Evolutionary conservation across 2,888 invertebrate species (phyloP).

Genomic region (Drosophila tripunctata): DNA sequence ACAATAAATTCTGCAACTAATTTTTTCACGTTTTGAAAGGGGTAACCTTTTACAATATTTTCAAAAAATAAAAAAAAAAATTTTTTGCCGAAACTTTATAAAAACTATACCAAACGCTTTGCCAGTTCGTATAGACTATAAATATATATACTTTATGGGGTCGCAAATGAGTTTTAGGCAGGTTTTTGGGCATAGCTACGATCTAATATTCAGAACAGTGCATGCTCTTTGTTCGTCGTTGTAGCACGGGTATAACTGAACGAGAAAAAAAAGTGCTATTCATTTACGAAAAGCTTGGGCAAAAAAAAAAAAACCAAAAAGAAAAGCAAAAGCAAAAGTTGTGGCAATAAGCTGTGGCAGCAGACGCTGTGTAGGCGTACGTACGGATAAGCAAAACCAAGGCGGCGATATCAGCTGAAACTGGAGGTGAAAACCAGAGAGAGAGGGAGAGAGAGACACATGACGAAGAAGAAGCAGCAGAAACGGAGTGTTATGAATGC

Average conservation of each 20-base stretch:
- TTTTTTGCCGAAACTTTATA: no score
- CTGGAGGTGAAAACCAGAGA: constrained; percentile 3
- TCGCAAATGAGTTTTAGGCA: no score
- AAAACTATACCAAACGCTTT: no score
- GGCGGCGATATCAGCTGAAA: constrained; percentile 17
- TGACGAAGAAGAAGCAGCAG: background rate
- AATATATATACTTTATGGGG: no score
- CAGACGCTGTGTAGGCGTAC: constrained; percentile 39
- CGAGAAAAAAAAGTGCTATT: constrained; percentile 53
- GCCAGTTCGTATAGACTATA: no score
- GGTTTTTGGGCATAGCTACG: no score
- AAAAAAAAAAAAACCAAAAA: constrained; percentile 7
- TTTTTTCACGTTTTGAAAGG: no score
- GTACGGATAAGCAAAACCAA: constrained; percentile 30
- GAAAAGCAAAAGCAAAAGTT: constrained; percentile 31
- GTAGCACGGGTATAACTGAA: constrained; percentile 20
- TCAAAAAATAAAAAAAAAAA: no score
- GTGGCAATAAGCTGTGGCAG: constrained; percentile 63
- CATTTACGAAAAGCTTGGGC: constrained; percentile 73
- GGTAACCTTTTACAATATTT: no score
- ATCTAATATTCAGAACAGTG: constrained; percentile 8
- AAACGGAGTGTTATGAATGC: background rate
- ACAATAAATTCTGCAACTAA: no score
- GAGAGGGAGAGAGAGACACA: background rate
- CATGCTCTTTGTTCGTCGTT: background rate